A percentile compares a stretch with the other conserved stretches of the same genome.
Evolutionary conservation across 1,140 invertebrate species (phyloP).

Genomic region (Sitobion miscanthi): DNA sequence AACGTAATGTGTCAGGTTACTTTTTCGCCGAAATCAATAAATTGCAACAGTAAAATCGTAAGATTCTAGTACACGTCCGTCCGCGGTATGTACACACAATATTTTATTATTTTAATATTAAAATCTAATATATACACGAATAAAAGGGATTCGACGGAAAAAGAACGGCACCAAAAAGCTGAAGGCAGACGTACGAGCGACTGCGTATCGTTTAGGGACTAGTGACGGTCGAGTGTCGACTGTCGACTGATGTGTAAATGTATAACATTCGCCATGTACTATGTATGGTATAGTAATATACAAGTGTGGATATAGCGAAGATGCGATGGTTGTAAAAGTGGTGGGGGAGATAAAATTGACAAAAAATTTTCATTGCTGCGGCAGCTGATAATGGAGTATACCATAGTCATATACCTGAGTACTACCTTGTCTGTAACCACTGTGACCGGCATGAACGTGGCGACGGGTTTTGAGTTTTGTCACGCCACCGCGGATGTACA

Average conservation of each 20-base stretch:
- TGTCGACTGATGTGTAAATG: not conserved
- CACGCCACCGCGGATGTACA: too few relatives aligned
- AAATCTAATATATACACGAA: constrained; percentile 13
- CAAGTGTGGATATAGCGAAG: not conserved
- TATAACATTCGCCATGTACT: too few relatives aligned
- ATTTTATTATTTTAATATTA: constrained; percentile 14
- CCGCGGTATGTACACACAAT: not conserved
- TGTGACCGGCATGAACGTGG: not conserved
- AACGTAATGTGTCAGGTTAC: not conserved
- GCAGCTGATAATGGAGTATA: not conserved
- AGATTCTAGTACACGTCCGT: not conserved
- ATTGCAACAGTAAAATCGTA: not conserved
- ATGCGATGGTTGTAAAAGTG: not conserved
- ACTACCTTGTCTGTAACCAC: not conserved
- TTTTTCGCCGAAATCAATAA: not conserved
- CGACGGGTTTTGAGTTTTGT: not conserved
- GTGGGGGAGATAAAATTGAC: not conserved
- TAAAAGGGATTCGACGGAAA: too few relatives aligned
- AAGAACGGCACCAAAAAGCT: not conserved
- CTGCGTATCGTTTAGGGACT: not conserved
- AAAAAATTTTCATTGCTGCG: not conserved
- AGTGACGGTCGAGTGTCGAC: not conserved
- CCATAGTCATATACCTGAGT: not conserved
- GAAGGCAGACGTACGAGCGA: not conserved
- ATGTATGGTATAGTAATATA: not conserved